Evolutionary conservation across 2,888 invertebrate species (phyloP).

Genomic region (Drosophila hamatofila): DNA sequence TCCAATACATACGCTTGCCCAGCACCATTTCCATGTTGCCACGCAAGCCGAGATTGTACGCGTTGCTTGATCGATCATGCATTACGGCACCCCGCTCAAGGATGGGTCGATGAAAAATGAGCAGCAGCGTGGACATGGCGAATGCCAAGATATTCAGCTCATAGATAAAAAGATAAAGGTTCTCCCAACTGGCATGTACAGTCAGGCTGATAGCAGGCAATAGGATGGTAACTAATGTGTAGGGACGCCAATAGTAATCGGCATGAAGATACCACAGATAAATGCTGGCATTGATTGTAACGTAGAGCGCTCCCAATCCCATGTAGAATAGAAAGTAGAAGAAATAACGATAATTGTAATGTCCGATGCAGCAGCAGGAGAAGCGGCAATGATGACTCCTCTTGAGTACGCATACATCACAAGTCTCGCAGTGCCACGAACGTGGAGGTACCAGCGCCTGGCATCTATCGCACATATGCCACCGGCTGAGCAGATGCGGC

Average conservation of each 20-base stretch:
- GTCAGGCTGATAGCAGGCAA: constrained; percentile 91
- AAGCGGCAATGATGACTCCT: constrained; percentile 96
- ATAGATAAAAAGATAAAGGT: constrained; percentile 89
- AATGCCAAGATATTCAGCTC: constrained; percentile 89
- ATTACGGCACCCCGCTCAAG: constrained; percentile 90
- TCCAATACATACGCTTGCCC: constrained; percentile 92
- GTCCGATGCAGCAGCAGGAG: constrained; percentile 94
- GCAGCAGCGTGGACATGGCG: constrained; percentile 88
- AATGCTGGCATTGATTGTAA: constrained; percentile 89
- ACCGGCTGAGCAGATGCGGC: constrained; percentile 82
- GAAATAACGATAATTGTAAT: constrained; percentile 94
- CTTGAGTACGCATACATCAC: constrained; percentile 92
- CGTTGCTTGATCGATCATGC: constrained; percentile 86
- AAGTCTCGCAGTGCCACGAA: constrained; percentile 95
- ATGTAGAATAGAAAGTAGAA: constrained; percentile 91
- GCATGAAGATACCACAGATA: constrained; percentile 87
- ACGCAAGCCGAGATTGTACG: constrained; percentile 90
- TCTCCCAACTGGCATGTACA: constrained; percentile 88
- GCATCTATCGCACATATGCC: constrained; percentile 92
- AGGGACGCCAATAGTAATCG: constrained; percentile 82
- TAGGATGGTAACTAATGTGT: constrained; percentile 88
- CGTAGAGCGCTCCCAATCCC: constrained; percentile 90
- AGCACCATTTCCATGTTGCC: constrained; percentile 91
- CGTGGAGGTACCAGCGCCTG: constrained; percentile 92
- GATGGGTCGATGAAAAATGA: constrained; percentile 90